Conservation (phyloP, 1,140 invertebrate species). For the Drosophila sulfurigaster region DNA sequence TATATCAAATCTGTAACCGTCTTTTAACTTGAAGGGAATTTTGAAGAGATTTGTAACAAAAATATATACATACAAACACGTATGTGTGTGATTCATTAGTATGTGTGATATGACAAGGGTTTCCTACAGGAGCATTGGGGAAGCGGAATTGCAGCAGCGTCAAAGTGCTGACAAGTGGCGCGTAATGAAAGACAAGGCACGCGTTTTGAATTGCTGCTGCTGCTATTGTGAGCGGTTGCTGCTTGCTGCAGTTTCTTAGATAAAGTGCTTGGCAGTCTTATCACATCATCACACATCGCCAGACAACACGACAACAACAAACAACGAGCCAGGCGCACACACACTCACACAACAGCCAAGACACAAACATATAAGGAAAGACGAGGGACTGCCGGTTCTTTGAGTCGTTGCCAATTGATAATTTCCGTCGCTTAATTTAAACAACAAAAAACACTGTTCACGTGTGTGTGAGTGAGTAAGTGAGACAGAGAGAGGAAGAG, state of each 20-base stretch:
- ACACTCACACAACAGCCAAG: conserved; percentile 9
- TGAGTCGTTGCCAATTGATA: conserved; percentile 67
- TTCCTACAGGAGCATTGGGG: not conserved
- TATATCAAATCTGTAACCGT: not conserved
- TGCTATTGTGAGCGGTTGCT: conserved; percentile 19
- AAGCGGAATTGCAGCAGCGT: not conserved
- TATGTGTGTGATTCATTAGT: not conserved
- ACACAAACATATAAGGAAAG: not conserved
- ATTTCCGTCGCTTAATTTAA: conserved; percentile 74
- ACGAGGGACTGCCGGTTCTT: conserved; percentile 58
- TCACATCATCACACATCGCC: conserved; percentile 54
- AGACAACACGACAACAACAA: conserved; percentile 40
- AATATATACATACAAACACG: not conserved
- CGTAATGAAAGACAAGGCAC: conserved; percentile 37
- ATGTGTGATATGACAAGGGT: conserved; percentile 65
- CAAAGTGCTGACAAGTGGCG: conserved; percentile 56
- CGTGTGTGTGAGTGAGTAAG: conserved; percentile 9
- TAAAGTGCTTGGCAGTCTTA: conserved; percentile 52
- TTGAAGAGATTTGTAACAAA: not conserved
- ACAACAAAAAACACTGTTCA: conserved; percentile 39
- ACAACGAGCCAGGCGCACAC: conserved; percentile 39
- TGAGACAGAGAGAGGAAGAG: conserved; percentile 5
- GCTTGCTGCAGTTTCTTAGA: conserved; percentile 27
- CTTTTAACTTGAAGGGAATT: not conserved
- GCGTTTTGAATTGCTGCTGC: conserved; percentile 25